A percentile compares a stretch with the other conserved stretches of the same genome.
phyloP scores from a whole-genome alignment of 2,797 vertebrate genomes.

The Notolabrus celidotus region DNA sequence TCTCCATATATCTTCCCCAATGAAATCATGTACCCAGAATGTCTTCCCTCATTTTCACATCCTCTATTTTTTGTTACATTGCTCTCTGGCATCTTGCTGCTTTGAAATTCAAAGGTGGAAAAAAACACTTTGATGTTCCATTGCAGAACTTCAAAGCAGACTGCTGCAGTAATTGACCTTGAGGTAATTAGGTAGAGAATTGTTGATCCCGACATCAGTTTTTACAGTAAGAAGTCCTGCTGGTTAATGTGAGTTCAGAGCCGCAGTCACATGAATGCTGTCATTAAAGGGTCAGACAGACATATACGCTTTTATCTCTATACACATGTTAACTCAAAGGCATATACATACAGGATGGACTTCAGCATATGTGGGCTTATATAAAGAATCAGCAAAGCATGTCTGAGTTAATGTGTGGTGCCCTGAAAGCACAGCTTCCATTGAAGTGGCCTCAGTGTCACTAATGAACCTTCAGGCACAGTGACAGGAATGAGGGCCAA shows the following conservation, averaged over 20 bases:
- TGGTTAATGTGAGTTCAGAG: constrained; percentile 33
- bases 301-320: constrained; percentile 48
- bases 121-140: constrained; percentile 79
- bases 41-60: constrained; percentile 63
- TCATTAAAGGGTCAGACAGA: constrained; percentile 40
- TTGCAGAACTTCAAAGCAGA: constrained; percentile 78
- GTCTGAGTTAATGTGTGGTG: constrained; percentile 18
- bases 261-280: constrained; percentile 28
- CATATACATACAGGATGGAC: constrained; percentile 17
- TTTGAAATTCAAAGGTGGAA: constrained; percentile 75
- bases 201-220: constrained; percentile 66
- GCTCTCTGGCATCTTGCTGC: constrained; percentile 54
- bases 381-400: constrained; percentile 42
- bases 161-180: constrained; percentile 78
- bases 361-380: constrained; percentile 18
- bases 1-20: neutral
- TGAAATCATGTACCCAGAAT: constrained; percentile 52
- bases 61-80: constrained; percentile 63
- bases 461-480: constrained; percentile 79
- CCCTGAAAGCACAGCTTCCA: constrained; percentile 60
- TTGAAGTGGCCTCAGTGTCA: constrained; percentile 76
- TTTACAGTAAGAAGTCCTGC: constrained; percentile 46
- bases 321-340: constrained; percentile 55
- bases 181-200: constrained; percentile 75
- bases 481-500: constrained; percentile 49